Base-by-base conservation (phyloP, 2,113 vertebrate species). In the Pelecanus crispus region DNA sequence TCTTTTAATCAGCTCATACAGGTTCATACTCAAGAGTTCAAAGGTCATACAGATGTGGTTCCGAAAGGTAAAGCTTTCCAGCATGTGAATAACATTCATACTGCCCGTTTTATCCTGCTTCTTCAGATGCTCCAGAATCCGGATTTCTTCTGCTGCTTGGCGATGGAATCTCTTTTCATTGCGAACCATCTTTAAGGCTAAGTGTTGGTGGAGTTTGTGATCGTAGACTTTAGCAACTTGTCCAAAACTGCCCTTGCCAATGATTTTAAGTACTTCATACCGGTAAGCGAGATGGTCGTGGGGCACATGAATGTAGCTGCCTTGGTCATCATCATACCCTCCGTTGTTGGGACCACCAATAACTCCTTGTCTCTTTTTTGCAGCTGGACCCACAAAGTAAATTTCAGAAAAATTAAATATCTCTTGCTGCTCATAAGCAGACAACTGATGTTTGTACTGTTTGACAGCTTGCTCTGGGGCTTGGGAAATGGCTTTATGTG, bases 31-130 rank as follows among this genome's bases (percentile, higher is more conserved):
- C 81, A 99, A 97, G 94, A 99, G 97, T 92, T 99, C 99, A 68
- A 99, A 99, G 38, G 99, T 99, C 99, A 99, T 99, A 92, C 99
- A 99, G 81, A 99, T 99, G 92, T 99, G 99, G 96, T 99, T 99
- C 88, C 99, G 98, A 97, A 99, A 99, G 59, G 99, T 99, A 98
- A 99, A 99, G 97, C 99, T 99, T 26, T 99, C 99, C 49, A 99
- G 98, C 99, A 99, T 99, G 97, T 99, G 99, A 85, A 99, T 99
- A 0, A 99, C 98, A 5, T 99, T 99, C 99, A 99, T 99, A 67
- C 98, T 98, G 65, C 99, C 99, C 0, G 98, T 99, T 55, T 99
- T 99, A 79, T 99, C 99, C 96, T 99, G 99, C 96, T 99, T 99
- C 95, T 98, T 99, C 80, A 99, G 98, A 89, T 99, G 99, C 96